Evolutionary conservation across 2,113 vertebrate species (phyloP), one percentile per base, ranked within the genome.

Genomic region (Spheniscus mendiculus): DNA sequence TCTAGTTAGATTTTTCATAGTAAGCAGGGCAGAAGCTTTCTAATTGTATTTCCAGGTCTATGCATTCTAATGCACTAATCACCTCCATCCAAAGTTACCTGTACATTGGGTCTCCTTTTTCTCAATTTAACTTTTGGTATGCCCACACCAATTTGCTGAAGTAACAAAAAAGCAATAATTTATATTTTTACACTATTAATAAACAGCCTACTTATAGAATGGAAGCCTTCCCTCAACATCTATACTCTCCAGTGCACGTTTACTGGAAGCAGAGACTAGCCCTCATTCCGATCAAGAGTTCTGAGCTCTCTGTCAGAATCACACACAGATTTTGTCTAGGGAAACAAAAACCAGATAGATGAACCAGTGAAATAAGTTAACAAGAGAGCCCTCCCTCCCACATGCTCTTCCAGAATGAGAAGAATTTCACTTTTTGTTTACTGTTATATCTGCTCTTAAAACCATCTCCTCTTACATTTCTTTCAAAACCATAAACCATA

Each of bases 131-230:
- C 72, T 98, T 98, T 98, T 96, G 98, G 98, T 97, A 98, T 98
- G 97, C 98, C 98, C 98, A 98, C 96, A 97, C 98, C 98, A 98
- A 99, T 98, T 97, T 98, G 98, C 98, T 99, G 93, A 98, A 98
- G 98, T 96, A 97, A 98, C 91, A 98, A 95, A 98, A 97, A 98
- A 98, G 97, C 44, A 93, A 65, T 76, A 95, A 97, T 97, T 97
- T 83, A 95, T 94, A 94, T 94, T 86, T 93, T 93, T 87, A 80
- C 34, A 74, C 76, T 71, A n/a, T 84, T 61, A 95, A 12, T 47
- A 89, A 93, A 70, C n/a, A 94, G 30, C 15, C 44, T 52, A 12
- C 45, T 85, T 61, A 70, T 22, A 76, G 32, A 76, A 87, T 29
- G 58, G 62, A 85, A 58, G 2, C 17, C 26, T 52, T 87, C 58